Conservation (phyloP, 2,888 invertebrate species). For the Glyphotaelius pellucidus region DNA sequence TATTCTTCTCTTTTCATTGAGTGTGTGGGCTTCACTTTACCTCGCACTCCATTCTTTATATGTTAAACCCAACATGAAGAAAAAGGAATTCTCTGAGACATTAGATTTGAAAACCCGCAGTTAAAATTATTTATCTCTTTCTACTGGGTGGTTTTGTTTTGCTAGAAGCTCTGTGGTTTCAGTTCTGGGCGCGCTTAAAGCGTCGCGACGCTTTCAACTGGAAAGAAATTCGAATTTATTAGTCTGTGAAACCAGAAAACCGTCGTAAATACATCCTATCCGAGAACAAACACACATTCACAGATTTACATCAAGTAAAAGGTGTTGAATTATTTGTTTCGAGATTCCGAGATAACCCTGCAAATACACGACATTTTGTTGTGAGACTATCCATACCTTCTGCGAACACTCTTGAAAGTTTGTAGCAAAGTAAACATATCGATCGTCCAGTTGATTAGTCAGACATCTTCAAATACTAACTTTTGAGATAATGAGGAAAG, state of each 20-base stretch:
- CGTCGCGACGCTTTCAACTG: constrained; percentile 52
- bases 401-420: neutral
- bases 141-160: constrained; percentile 7
- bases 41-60: neutral
- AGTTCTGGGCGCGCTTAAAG: constrained; percentile 6
- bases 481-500: too few relatives aligned
- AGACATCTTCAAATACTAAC: too few relatives aligned
- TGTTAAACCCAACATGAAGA: neutral
- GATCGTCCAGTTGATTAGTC: too few relatives aligned
- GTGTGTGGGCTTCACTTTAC: neutral
- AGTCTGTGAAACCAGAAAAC: constrained; percentile 61
- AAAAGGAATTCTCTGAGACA: neutral
- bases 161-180: neutral
- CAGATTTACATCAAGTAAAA: constrained; percentile 25
- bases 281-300: constrained; percentile 34
- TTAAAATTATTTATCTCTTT: neutral
- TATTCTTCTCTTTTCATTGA: neutral
- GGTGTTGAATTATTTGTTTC: neutral
- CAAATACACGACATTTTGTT: neutral
- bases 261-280: constrained; percentile 54
- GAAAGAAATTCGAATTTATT: constrained; percentile 61
- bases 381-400: neutral
- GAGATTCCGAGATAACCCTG: neutral
- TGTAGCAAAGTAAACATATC: too few relatives aligned
- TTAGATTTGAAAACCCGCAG: neutral